Conservation (phyloP, 2,113 vertebrate genomes). For the Mobula hypostoma region DNA sequence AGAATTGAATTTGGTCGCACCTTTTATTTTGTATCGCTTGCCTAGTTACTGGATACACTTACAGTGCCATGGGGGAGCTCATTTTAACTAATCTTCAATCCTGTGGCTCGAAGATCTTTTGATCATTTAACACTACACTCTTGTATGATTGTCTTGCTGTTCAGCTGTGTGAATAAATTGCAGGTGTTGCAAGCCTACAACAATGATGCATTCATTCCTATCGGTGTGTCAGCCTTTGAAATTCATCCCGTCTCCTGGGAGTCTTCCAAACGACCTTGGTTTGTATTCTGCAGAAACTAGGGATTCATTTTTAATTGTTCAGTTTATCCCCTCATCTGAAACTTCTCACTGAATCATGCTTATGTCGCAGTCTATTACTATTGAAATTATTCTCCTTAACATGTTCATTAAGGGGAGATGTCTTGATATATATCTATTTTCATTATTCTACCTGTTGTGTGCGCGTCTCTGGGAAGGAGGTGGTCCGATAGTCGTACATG, state of each 20-base stretch:
- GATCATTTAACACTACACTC: conserved; percentile 1
- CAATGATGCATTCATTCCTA: conserved; percentile 15
- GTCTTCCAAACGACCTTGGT: neutral
- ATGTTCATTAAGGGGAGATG: neutral
- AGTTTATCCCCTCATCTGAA: neutral
- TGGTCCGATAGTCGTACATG: neutral
- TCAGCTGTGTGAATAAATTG: conserved; percentile 22
- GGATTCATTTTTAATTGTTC: neutral
- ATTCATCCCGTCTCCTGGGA: neutral
- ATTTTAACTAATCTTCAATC: conserved; percentile 11
- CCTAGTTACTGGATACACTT: neutral
- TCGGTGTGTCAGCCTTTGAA: neutral
- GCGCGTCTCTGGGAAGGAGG: no score
- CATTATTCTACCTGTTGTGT: neutral
- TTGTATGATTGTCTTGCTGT: neutral
- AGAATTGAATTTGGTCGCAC: neutral
- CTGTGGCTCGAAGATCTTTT: neutral
- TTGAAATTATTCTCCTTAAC: neutral
- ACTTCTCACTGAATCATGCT: neutral
- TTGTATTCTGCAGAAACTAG: neutral
- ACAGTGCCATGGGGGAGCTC: neutral
- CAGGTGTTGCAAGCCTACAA: neutral
- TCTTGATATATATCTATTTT: neutral
- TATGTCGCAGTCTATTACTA: no score
- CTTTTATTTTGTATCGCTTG: neutral